Conservation (phyloP, 2,888 invertebrate genomes). For the Pasiphila rectangulata region DNA sequence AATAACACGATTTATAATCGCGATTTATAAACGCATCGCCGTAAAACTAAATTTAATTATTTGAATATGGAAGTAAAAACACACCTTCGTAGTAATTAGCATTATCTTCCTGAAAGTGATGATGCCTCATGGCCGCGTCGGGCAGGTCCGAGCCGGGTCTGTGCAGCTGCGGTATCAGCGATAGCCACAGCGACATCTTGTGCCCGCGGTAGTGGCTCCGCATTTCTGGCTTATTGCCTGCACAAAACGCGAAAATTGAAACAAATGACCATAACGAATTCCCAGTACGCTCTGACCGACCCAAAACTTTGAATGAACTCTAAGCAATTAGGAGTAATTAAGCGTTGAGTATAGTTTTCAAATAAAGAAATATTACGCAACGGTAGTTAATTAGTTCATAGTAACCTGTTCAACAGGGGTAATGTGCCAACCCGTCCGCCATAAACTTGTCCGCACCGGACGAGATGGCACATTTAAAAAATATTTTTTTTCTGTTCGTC, state of each 20-base stretch:
- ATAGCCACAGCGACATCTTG: slow-evolving; percentile 95
- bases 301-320: slow-evolving; percentile 53
- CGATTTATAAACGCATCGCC: not conserved
- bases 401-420: too few species aligned
- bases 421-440: too few species aligned
- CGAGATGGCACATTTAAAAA: too few species aligned
- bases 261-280: slow-evolving; percentile 47
- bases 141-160: slow-evolving; percentile 87
- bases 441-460: too few species aligned
- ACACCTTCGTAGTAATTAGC: slow-evolving; percentile 90
- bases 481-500: too few species aligned
- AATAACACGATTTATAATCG: slow-evolving; percentile 15
- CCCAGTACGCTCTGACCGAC: slow-evolving; percentile 36
- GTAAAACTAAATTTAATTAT: not conserved
- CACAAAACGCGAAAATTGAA: slow-evolving; percentile 45
- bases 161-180: slow-evolving; percentile 94
- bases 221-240: slow-evolving; percentile 87
- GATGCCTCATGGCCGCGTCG: slow-evolving; percentile 92
- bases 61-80: not conserved
- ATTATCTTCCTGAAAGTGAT: slow-evolving; percentile 91
- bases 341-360: slow-evolving; percentile 23
- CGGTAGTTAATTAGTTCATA: slow-evolving; percentile 22
- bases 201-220: slow-evolving; percentile 96
- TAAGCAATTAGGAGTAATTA: slow-evolving; percentile 25
- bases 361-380: slow-evolving; percentile 19